Base-by-base conservation (phyloP, 53 echinoderm and acorn worm species). In the Pentamera pediparva region DNA sequence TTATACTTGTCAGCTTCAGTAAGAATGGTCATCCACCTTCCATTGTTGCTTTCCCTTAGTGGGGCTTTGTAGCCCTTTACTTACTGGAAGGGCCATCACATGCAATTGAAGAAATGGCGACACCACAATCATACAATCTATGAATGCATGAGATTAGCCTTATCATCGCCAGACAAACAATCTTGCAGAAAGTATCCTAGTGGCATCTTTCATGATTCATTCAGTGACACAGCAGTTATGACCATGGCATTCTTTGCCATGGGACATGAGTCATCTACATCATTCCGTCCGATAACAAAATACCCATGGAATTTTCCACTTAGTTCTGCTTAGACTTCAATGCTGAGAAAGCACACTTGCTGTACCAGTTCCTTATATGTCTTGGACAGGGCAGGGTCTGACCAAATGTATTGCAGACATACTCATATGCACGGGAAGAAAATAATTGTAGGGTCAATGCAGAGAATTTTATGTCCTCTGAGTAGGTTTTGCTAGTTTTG, bases 361-460 rank as follows among this genome's bases (percentile, higher is more conserved):
- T 27, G 18, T 86, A 86, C 81, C 86, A 81, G 21, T 34, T 40
- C 64, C 75, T 28, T 7, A 81, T 70, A 9, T 35, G 34, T 5
- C 61, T 20, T n/a, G 74, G 75, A 57, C 74, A 74, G 5, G 82
- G 87, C 0, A 85, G 64, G 7, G 59, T 37, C 6, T 75, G 30
- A 59, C 51, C 78, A 61, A 84, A 84, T 6, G 70, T 73, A 33
- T 87, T 19, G 4, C 74, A 37, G 0, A 82, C 82, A 82, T 82
- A 86, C 4, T 60, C 53, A 37, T 86, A 86, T 1, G 77, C 82
- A 31, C 82, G 81, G 5, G 81, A 74, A 0, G 77, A 76, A 29
- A 78, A 82, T 37, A 87, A 87, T 12, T 82, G 82, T 12, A 82
- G 35, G 20, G 78, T 82, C 56, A 82, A 25, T 2, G 87, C 79